Base-by-base conservation (phyloP, 1,140 invertebrate genomes). In the Samia ricini region DNA sequence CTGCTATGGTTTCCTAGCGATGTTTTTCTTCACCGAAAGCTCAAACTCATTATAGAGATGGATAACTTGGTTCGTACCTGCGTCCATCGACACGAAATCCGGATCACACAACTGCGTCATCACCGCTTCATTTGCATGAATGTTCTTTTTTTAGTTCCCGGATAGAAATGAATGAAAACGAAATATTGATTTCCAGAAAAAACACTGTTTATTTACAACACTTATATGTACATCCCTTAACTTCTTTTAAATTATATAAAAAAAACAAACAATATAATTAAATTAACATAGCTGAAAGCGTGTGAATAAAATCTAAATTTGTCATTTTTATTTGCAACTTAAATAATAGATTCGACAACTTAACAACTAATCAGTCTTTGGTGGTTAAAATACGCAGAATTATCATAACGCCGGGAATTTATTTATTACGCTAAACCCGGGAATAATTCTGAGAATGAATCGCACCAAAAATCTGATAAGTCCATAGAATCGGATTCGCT, bases 391-490 rank as follows among this genome's bases (percentile, higher is more conserved):
- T 67, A 33, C 61, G 55, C 76, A 82, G 74, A 83, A 74, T 72
- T 66, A n/a, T n/a, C n/a, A n/a, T n/a, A 42, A 50, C 48, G 56
- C 65, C 69, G 36, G 10, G 49, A 19, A 88, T 29, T n/a, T n/a
- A n/a, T n/a, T n/a, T 10, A 42, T 59, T 89, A 93, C 21, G 91
- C 91, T 63, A 94, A 74, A 63, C 88, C 91, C 1, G 93, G 93
- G 77, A 94, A 94, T 60, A 94, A 77, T 83, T 94, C 93, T 24
- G 91, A 92, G 72, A 94, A 92, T 58, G 92, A 93, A 75, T 94
- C 93, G 61, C 91, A 92, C 93, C 93, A 93, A 68, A 93, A 87
- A 77, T 93, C 93, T 66, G 91, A 85, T 56, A 93, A 77, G 64
- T 89, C 81, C 72, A 89, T 83, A 49, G 88, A 80, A 54, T 81